Conservation (phyloP, 2,113 vertebrate genomes). For the Xiphorhynchus elegans region DNA sequence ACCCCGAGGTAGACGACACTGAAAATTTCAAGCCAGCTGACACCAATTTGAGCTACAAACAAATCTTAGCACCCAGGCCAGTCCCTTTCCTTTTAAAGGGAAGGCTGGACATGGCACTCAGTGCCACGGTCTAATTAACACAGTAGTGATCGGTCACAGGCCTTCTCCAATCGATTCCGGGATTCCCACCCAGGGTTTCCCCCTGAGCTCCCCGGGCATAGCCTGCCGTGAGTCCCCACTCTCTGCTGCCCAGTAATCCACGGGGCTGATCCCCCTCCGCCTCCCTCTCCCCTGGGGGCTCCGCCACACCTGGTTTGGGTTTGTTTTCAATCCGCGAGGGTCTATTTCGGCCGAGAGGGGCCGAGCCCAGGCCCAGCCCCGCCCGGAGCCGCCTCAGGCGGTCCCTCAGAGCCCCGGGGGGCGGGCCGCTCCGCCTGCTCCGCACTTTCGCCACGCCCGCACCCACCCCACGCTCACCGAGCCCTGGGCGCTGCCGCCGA, state of each 20-base stretch:
- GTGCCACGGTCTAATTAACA: not conserved
- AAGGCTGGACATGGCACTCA: rapidly evolving
- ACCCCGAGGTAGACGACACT: not conserved
- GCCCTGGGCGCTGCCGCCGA: rapidly evolving
- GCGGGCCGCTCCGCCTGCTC: not conserved
- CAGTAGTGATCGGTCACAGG: not conserved
- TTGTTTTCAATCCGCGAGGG: rapidly evolving
- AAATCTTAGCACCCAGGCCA: not conserved
- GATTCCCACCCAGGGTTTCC: not conserved
- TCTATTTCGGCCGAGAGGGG: rapidly evolving
- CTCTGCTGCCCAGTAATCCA: too few relatives aligned
- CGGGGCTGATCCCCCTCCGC: not conserved
- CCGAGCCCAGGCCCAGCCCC: rapidly evolving
- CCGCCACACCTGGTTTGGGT: rapidly evolving
- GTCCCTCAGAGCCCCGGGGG: not conserved
- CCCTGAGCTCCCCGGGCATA: rapidly evolving
- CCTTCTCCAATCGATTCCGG: rapidly evolving
- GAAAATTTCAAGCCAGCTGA: not conserved
- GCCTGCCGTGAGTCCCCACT: rapidly evolving
- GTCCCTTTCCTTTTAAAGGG: too few relatives aligned
- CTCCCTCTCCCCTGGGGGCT: too few relatives aligned
- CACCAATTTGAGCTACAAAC: not conserved
- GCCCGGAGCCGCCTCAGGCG: not conserved
- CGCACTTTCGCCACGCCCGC: not conserved
- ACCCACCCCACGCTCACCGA: rapidly evolving